Conservation (phyloP, 2,797 vertebrate genomes). For the Chaetophractus vellerosus region DNA sequence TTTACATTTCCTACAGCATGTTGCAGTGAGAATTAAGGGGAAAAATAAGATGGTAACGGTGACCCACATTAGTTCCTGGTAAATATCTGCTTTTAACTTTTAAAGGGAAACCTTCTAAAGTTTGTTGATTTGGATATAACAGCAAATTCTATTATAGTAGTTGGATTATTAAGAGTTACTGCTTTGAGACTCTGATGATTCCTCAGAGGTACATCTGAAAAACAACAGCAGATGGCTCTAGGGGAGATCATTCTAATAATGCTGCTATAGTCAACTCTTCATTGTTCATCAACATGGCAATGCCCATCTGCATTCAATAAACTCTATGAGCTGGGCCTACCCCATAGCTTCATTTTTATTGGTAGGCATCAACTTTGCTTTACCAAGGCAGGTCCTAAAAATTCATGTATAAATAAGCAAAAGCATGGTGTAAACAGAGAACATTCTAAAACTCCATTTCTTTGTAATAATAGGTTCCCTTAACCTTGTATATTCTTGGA, state of each 20-base stretch:
- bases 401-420: not conserved
- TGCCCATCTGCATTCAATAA: conserved; percentile 69
- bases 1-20: not conserved
- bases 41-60: not conserved
- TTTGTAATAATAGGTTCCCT: not conserved
- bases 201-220: conserved; percentile 67
- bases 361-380: conserved; percentile 48
- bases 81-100: not conserved
- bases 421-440: not conserved
- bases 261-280: conserved; percentile 9
- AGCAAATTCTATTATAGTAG: not conserved
- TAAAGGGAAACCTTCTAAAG: conserved; percentile 18
- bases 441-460: not conserved
- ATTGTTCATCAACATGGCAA: conserved; percentile 60
- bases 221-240: conserved; percentile 77
- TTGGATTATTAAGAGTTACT: conserved; percentile 42
- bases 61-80: not conserved
- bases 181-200: conserved; percentile 58
- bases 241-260: conserved; percentile 51
- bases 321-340: not conserved
- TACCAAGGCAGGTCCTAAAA: not conserved
- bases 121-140: not conserved
- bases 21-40: not conserved
- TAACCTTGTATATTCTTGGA: not conserved
- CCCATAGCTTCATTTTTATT: conserved; percentile 45